Evolutionary conservation across 2,888 invertebrate species (phyloP).

Genomic region (Calliopum simillimum): DNA sequence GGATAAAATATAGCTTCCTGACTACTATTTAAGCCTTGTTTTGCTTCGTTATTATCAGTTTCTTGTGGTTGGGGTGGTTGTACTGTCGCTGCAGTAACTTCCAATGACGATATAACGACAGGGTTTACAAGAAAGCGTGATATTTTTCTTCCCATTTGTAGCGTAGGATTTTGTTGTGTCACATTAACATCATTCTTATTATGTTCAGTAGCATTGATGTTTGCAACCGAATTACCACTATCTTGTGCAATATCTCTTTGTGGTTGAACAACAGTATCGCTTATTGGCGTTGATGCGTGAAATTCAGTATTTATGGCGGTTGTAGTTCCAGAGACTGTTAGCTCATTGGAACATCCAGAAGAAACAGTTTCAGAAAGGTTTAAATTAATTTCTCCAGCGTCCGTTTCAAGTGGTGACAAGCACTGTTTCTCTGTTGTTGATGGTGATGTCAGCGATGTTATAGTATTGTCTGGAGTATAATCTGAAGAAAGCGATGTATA

Average conservation of each 20-base stretch:
- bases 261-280: background rate
- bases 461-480: slow-evolving; percentile 71
- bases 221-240: background rate
- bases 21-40: no score
- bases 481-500: slow-evolving; percentile 68
- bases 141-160: slow-evolving; percentile 77
- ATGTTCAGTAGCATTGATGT: background rate
- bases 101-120: slow-evolving; percentile 68
- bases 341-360: background rate
- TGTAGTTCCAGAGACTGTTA: background rate
- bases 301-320: slow-evolving; percentile 1
- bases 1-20: background rate
- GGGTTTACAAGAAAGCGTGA: slow-evolving; percentile 87
- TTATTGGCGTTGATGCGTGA: slow-evolving; percentile 43
- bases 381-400: slow-evolving; percentile 42
- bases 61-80: background rate
- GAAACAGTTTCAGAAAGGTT: slow-evolving; percentile 1
- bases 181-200: background rate
- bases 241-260: background rate
- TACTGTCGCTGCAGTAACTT: slow-evolving; percentile 40
- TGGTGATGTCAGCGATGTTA: slow-evolving; percentile 56
- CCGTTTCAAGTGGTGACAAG: slow-evolving; percentile 40
- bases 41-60: background rate
- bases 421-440: slow-evolving; percentile 46
- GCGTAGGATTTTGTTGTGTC: slow-evolving; percentile 37